phyloP scores from a whole-genome alignment of 2,888 invertebrate species.

The Pheosia gnoma region DNA sequence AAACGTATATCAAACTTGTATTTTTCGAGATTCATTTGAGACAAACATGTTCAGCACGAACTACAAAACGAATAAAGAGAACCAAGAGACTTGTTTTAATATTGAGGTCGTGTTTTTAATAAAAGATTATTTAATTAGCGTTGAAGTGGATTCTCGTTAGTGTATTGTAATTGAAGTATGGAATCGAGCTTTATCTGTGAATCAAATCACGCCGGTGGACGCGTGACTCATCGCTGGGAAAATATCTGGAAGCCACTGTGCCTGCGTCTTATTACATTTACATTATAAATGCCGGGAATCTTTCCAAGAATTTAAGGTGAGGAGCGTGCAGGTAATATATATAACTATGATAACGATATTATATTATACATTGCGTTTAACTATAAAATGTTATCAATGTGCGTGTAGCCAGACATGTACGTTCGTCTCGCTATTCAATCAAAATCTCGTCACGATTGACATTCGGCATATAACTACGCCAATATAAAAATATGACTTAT shows the following conservation, averaged over 20 bases:
- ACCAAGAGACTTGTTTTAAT: background rate
- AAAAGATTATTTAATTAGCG: conserved; percentile 5
- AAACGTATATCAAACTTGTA: conserved; percentile 1
- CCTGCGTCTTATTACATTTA: background rate
- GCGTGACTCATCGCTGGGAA: conserved; percentile 4
- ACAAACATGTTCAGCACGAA: background rate
- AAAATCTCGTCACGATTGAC: background rate
- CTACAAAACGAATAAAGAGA: background rate
- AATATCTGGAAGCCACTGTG: conserved; percentile 2
- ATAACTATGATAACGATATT: background rate
- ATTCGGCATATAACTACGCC: background rate
- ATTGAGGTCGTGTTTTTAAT: background rate
- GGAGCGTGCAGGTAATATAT: background rate
- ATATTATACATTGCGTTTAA: background rate
- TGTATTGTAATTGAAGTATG: background rate
- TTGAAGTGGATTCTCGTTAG: conserved; percentile 4
- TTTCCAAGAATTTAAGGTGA: conserved; percentile 2
- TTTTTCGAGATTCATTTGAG: background rate
- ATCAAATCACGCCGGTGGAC: conserved; percentile 3
- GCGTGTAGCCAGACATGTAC: too few species aligned
- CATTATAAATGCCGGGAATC: conserved; percentile 7
- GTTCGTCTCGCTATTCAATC: too few species aligned
- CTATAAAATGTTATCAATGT: background rate
- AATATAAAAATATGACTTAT: background rate
- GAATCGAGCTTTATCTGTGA: background rate